Percentiles rank a stretch among this genome's conserved stretches.
Conservation (phyloP, 1,140 invertebrate species). For the Laupala kohalensis region DNA sequence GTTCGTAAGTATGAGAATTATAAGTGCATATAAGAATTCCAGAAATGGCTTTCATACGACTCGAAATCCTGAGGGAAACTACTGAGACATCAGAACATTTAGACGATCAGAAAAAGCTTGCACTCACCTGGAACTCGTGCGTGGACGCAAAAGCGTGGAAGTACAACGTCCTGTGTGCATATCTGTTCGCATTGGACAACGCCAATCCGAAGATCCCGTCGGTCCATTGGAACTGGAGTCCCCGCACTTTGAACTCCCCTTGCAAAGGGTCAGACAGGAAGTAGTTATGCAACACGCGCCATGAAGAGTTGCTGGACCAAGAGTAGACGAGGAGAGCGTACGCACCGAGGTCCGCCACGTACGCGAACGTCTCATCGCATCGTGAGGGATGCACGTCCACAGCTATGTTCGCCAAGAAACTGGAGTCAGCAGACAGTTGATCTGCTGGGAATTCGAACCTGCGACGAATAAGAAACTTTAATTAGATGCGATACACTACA, state of each 20-base stretch:
- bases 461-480: no score
- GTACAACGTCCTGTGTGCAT: constrained; percentile 40
- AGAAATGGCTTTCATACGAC: no score
- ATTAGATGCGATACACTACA: no score
- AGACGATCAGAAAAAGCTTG: no score
- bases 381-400: constrained; percentile 24
- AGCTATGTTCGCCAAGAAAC: constrained; percentile 33
- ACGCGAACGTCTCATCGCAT: constrained; percentile 58
- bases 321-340: constrained; percentile 65
- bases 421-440: constrained; percentile 32
- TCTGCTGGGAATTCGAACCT: constrained; percentile 40
- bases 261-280: constrained; percentile 66
- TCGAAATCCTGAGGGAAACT: no score
- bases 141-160: constrained; percentile 64
- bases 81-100: no score
- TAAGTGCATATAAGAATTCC: no score
- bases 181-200: constrained; percentile 34
- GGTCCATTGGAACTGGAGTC: constrained; percentile 56
- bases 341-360: constrained; percentile 58
- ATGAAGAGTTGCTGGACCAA: constrained; percentile 55
- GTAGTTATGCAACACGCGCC: constrained; percentile 61
- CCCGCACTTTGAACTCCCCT: constrained; percentile 55
- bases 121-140: constrained; percentile 50
- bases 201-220: constrained; percentile 62
- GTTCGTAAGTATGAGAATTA: no score